Base-by-base conservation (phyloP, 2,797 vertebrate species). In the Denticeps clupeoides region DNA sequence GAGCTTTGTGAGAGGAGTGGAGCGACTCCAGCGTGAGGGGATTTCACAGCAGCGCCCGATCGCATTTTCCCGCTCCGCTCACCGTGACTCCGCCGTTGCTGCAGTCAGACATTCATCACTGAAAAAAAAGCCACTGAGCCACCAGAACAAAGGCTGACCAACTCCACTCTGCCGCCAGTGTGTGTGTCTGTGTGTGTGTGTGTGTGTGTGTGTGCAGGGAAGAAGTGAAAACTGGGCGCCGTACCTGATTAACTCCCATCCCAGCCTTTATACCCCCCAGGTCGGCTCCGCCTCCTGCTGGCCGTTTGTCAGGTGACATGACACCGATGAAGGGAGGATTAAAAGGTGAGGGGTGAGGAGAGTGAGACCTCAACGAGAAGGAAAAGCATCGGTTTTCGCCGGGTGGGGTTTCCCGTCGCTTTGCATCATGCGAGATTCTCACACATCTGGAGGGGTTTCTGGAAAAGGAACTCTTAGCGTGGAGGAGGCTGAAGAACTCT, bases 1-100 rank as follows among this genome's bases (percentile, higher is more conserved):
- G 67, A 50, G 57, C n/a, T 63, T 71, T 51, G 56, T 78, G 74
- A 80, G 81, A 79, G n/a, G n/a, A n/a, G n/a, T n/a, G n/a, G n/a
- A n/a, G 49, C 55, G 33, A 53, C 52, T 63, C 49, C 57, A 53
- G 33, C 41, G 45, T 63, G 60, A 63, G 56, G 55, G 13, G 55
- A 55, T 58, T 61, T 63, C 49, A 55, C 58, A 53, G 48, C 55
- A 23, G n/a, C 16, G 48, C 53, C 49, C 61, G 52, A 55, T 58
- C 42, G 9, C 49, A 47, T 60, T 64, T 51, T 52, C 27, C 45
- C 21, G 45, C 48, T 52, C 41, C 21, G 12, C 18, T 13, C 49
- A 60, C 51, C 51, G 40, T 60, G 55, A 64, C 62, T 52, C n/a
- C n/a, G 53, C 55, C 48, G 41, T 48, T 51, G 42, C 55, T 12